Base-by-base conservation (phyloP, 2,888 invertebrate species). In the Brachypalpus laphriformis region DNA sequence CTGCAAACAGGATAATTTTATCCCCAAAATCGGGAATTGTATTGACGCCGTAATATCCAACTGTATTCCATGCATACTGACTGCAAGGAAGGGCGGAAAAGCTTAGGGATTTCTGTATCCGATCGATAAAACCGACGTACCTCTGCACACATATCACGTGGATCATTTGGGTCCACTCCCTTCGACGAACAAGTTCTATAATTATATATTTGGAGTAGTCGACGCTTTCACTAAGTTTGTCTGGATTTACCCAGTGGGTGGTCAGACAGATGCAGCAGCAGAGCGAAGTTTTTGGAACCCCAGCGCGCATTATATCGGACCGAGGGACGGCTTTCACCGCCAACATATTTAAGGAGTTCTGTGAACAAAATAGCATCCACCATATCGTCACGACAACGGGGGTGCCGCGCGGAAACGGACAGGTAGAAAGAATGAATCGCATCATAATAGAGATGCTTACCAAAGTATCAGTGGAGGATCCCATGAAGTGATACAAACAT, bases 21-120 rank as follows among this genome's bases (percentile, higher is more conserved):
- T 54, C 28, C 28, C 51, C 14, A 54, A 54, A 11, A 54, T 54
- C 8, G 51, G 25, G 14, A 54, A 14, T 25, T 54, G 51, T 28
- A 54, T 54, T n/a, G 51, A 54, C 9, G 25, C 51, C 20, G 51
- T 54, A 9, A 1, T 54, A 54, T 25, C 51, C 28, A 54, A 54
- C 14, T 25, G 51, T 31, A 18, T 56, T 16, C 56, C 16, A 14
- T 18, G 14, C 4, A n/a, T n/a, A n/a, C n/a, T n/a, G n/a, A n/a
- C n/a, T n/a, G n/a, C n/a, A n/a, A n/a, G n/a, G n/a, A n/a, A 54
- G 8, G 25, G 16, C 11, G 54, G 28, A 31, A 54, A 54, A 28
- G 54, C 25, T 2, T n/a, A 54, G 54, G 54, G 54, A 54, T 54
- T 54, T 54, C 54, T 54, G 22, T 28, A 54, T 16, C 54, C 54